A percentile compares a stretch with the other conserved stretches of the same genome.
phyloP scores from a whole-genome alignment of 2,113 vertebrate species.

The Ctenodactylus gundi region DNA sequence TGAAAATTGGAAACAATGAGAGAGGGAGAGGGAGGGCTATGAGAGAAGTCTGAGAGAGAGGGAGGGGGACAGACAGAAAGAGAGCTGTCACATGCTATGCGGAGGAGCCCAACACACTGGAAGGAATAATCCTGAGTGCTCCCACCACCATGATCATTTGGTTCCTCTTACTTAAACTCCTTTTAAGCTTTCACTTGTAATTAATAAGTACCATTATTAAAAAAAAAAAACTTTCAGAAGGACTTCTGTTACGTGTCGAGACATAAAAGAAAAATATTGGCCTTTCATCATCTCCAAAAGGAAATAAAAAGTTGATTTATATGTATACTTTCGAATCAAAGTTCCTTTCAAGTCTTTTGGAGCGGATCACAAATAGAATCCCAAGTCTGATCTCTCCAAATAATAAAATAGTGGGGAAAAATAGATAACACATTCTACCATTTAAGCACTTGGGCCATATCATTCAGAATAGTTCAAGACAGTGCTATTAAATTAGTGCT shows the following conservation, averaged over 20 bases:
- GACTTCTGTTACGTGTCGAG: conserved; percentile 76
- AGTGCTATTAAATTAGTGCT: neutral
- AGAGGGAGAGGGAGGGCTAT: neutral
- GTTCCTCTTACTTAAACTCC: conserved; percentile 75
- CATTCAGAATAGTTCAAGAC: neutral
- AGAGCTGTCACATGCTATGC: neutral
- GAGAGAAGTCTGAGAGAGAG: neutral
- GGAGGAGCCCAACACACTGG: neutral
- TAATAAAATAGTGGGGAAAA: conserved; percentile 47
- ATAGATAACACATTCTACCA: neutral
- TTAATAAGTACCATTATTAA: conserved; percentile 81
- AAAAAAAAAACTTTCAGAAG: conserved; percentile 76
- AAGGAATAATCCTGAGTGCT: neutral
- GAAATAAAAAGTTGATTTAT: conserved; percentile 28
- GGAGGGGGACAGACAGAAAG: no score
- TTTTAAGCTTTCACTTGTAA: conserved; percentile 84
- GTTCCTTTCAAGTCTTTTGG: conserved; percentile 77
- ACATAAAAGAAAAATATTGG: conserved; percentile 83
- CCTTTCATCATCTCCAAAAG: conserved; percentile 83
- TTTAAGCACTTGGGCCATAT: conserved; percentile 29
- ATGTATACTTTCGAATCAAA: conserved; percentile 79
- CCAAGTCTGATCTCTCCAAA: conserved; percentile 50
- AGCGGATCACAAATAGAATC: conserved; percentile 73
- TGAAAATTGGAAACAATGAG: conserved; percentile 73
- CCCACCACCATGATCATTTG: conserved; percentile 44